Evolutionary conservation across 1,140 invertebrate species (phyloP), one percentile per base, ranked within the genome.

Genomic region (Adoxophyes honmai): DNA sequence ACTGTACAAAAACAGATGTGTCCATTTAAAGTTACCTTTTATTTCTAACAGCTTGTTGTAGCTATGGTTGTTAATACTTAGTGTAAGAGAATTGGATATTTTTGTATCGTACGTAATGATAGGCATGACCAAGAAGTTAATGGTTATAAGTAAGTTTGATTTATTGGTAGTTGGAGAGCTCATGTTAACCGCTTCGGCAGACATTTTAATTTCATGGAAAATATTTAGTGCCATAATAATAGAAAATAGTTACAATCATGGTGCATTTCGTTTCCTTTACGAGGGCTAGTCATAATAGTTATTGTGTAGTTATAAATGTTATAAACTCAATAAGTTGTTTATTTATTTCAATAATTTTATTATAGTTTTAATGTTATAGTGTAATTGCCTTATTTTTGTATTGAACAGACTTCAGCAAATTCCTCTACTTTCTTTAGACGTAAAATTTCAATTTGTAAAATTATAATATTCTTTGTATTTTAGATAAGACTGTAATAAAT

Each of bases 31-130:
- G 70, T 70, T 78, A 78, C 67, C 73, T 57, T 60, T 67, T 64
- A n/a, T 44, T 61, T 53, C 21, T 42, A 58, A 52, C 44, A 3
- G 58, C 62, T 63, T 61, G 53, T 61, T 56, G 51, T 59, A 10
- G 52, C 51, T 64, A 74, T 60, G 63, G 66, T 73, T 75, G 67
- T 77, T 74, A 69, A 69, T 70, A 64, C 52, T 67, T 69, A 73
- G 60, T 16, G n/a, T 78, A 83, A 78, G 73, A 62, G 65, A 78
- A 69, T 64, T 61, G 60, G 67, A 83, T 83, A 83, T 83, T 83
- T 83, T 83, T 83, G 64, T 83, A 79, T 37, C 34, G 36, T 48
- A 57, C 57, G 42, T 59, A 68, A 71, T 54, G 56, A 68, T 64
- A 72, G 15, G 48, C 52, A 63, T 66, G 80, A 83, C 80, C 80